Evolutionary conservation across 2,113 vertebrate species (phyloP), one percentile per base, ranked within the genome.

Genomic region (Tachysurus fulvidraco): DNA sequence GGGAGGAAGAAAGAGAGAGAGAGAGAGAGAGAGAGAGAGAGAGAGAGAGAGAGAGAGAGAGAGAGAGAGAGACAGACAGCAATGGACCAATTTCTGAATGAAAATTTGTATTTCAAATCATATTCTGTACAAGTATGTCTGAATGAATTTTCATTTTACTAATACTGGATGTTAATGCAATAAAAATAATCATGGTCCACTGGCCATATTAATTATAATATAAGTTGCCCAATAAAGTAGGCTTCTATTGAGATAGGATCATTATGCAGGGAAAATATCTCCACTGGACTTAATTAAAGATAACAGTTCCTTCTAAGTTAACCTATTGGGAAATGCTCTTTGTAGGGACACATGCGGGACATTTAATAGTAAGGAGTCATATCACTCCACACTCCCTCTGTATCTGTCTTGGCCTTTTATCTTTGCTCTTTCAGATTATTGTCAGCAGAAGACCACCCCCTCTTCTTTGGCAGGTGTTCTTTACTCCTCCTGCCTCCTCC

Each of bases 331-430:
- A 7, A 50, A 9, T 89, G 78, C 89, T 91, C 92, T 91, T 91
- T 81, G 85, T 92, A 89, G 91, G 89, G 88, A 21, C 84, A 89
- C 92, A 94, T 90, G 93, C 93, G 93, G 89, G 65, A 82, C 73
- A 83, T 79, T 90, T 83, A 85, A 91, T 25, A 83, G 67, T 86
- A 89, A 90, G 65, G 89, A 85, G 88, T 90, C 71, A 46, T 54
- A 59, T 44, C 46, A 77, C n/a, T 83, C 14, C 62, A 46, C 89
- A 55, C 88, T 89, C 60, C 62, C 4, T 81, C 23, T 64, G 2
- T 28, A 73, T 28, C 44, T 30, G 4, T 30, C 59, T 55, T 55
- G 69, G 13, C 52, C 57, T 52, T 85, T 73, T 10, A 28, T 84
- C 30, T 17, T 23, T 30, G 21, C 10, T 67, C 44, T 64, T 9